These are phyloP conservation scores for Metalampra italica DNA, from an alignment of 2,888 invertebrate genomes.

Conservation along the genomic window DNA sequence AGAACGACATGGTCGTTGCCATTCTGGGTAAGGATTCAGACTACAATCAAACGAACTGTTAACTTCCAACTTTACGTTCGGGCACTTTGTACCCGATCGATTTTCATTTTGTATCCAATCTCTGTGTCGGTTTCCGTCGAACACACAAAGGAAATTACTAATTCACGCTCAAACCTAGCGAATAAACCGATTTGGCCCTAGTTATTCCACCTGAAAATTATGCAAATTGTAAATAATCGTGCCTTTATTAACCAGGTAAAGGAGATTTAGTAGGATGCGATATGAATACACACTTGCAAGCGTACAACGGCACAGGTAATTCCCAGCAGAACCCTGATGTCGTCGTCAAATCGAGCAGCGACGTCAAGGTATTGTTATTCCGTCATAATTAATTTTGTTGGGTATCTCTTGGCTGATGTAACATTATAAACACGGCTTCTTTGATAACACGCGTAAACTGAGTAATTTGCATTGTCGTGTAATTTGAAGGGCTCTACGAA, in stretches of 20 bases:
- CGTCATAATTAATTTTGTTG: neutral
- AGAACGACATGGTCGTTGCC: constrained; percentile 97
- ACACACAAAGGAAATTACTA: neutral
- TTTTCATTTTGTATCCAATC: neutral
- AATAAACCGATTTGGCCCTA: neutral
- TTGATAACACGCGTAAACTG: neutral
- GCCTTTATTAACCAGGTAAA: constrained; percentile 83
- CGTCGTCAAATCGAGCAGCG: constrained; percentile 95
- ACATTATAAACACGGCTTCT: neutral
- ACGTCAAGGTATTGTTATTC: constrained; percentile 82
- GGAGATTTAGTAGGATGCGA: constrained; percentile 97
- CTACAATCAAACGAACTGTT: neutral
- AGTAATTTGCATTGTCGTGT: neutral
- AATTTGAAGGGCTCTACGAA: neutral
- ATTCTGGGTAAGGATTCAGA: constrained; percentile 89
- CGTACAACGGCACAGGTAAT: constrained; percentile 79
- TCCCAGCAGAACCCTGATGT: constrained; percentile 84
- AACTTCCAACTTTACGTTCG: neutral
- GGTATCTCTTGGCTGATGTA: neutral
- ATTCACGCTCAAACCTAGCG: neutral
- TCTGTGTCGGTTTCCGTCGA: neutral
- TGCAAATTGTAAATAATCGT: constrained; percentile 20
- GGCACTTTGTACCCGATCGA: neutral
- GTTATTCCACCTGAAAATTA: constrained; percentile 9
- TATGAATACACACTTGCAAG: constrained; percentile 88